Evolutionary conservation across 1,140 invertebrate species (phyloP), one percentile per base, ranked within the genome.

Genomic region (Elymnias hypermnestra): DNA sequence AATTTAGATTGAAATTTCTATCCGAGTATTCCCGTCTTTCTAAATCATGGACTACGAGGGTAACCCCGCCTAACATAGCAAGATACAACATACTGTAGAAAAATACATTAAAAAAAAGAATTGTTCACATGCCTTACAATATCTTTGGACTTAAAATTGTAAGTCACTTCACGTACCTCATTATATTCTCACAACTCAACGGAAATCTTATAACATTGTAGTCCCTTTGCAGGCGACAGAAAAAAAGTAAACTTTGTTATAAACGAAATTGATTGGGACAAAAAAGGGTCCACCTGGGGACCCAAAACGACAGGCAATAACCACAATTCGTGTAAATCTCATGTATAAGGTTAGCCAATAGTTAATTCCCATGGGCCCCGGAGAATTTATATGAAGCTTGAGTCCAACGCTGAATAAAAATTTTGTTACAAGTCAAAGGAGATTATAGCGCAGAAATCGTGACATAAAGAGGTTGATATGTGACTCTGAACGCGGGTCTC

Each of bases 401-500:
- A 29, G 26, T 4, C 26, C 26, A 13, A 12, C 5, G 26, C 3
- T 25, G 23, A 2, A 25, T 25, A 2, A 8, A 3, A 25, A 3
- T 25, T n/a, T n/a, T 2, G 23, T 25, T 3, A 25, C 7, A 25
- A 25, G 9, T 25, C 2, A 8, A n/a, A n/a, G n/a, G n/a, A n/a
- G n/a, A n/a, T n/a, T n/a, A n/a, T n/a, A n/a, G n/a, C n/a, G n/a
- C n/a, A n/a, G n/a, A n/a, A n/a, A 28, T 22, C 1, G 38, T 5
- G 13, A 9, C 23, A 40, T 40, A 28, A 40, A 40, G 38, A 28
- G 7, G 19, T 10, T 15, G 38, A 40, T 40, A 28, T 28, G 23
- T 40, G 38, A 28, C 10, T 40, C 37, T 5, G 14, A 5, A 12
- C 19, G 37, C 22, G 37, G 5, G 13, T 29, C 13, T 26, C 38